Evolutionary conservation across 2,888 invertebrate genomes (phyloP), one percentile per base, ranked within the genome.

Genomic region (Cataglyphis albicans): DNA sequence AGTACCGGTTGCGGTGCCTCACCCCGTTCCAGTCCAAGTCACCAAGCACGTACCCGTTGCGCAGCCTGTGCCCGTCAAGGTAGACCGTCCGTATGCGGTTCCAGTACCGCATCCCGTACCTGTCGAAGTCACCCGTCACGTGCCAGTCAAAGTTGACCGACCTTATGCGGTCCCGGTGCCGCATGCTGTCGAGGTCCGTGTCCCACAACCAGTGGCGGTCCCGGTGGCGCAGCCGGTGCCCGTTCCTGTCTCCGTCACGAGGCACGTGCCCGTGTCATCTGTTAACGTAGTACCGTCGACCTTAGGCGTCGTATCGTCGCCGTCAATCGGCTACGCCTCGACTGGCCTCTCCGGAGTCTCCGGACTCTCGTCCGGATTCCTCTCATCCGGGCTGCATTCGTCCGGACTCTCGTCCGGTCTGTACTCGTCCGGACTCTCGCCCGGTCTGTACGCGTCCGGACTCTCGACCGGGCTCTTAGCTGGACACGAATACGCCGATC

Each of bases 21-120:
- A 92, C 2, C 89, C 91, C n/a, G 87, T 91, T n/a, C 91, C 92
- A 1, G 88, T 91, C 10, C 87, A 90, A 67, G 89, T 92, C 7
- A 88, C 89, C 59, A 89, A 87, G 25, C 81, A 87, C 61, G 89
- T 91, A 6, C 89, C 91, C 7, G 89, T 91, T 5, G 84, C 91
- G 1, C 90, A 91, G 6, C 91, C 91, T 1, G 88, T 89, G 18
- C 88, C 91, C 1, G 86, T 88, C 35, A 89, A 86, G 35, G 89
- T 91, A 0, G 91, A 91, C 68, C 88, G 91, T n/a, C 91, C 92
- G 10, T 86, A 89, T 32, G 86, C 90, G 3, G 86, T 90, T 0
- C 83, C 88, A 4, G 88, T 90, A 1, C 81, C 89, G 2, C 90
- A 91, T 2, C 90, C 91, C 0, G 87, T 89, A n/a, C 90, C 92